A percentile compares a stretch with the other conserved stretches of the same genome.
phyloP scores from a whole-genome alignment of 2,113 vertebrate genomes.

The Pluvianellus socialis region DNA sequence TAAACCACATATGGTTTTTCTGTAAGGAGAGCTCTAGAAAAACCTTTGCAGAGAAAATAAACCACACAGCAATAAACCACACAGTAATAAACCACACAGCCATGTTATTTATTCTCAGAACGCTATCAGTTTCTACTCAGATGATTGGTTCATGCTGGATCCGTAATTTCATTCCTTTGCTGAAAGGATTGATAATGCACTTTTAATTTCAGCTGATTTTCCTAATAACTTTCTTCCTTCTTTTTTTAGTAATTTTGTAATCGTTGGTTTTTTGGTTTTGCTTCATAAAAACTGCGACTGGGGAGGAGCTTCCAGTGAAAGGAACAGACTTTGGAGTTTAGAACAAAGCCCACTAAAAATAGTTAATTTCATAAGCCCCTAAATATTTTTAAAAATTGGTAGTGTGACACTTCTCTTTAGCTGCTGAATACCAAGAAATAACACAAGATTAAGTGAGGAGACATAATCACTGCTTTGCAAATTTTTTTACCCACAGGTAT shows the following conservation, averaged over 20 bases:
- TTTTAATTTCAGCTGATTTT: not conserved
- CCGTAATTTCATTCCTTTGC: not conserved
- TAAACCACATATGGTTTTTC: constrained; percentile 21
- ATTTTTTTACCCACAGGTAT: not conserved
- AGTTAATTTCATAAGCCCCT: not conserved
- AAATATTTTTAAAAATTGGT: not conserved
- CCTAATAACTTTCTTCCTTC: not conserved
- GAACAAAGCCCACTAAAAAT: not conserved
- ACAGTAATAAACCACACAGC: not conserved
- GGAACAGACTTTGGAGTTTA: not conserved
- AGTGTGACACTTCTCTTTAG: not conserved
- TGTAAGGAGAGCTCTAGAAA: not conserved
- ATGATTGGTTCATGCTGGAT: not conserved
- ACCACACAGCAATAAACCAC: not conserved
- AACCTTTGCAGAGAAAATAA: constrained; percentile 29
- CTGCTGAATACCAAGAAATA: not conserved
- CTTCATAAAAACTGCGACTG: not conserved
- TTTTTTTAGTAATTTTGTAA: not conserved
- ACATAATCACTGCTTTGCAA: not conserved
- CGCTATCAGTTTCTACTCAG: not conserved
- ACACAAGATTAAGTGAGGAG: not conserved
- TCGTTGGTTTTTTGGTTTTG: not conserved
- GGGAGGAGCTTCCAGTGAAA: not conserved
- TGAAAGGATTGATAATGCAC: not conserved
- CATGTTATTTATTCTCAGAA: not conserved